Percentiles rank a stretch among this genome's conserved stretches.
Conservation (phyloP, 1,140 invertebrate species). For the Calliphora vicina region DNA sequence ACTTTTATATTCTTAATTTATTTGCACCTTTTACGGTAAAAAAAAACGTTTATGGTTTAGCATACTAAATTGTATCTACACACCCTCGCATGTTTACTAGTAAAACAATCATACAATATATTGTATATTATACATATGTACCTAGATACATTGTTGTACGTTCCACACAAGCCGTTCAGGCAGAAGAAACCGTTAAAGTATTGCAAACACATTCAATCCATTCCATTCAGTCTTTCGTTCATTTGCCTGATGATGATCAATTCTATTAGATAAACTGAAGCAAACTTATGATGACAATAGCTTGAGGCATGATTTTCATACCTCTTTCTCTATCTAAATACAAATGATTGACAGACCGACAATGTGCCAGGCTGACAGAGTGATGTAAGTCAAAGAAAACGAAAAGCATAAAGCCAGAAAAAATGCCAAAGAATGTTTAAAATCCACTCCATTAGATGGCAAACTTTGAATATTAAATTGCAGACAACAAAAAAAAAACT, state of each 20-base stretch:
- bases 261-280: background rate
- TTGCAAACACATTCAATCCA: background rate
- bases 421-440: background rate
- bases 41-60: background rate
- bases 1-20: background rate
- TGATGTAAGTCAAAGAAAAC: slow-evolving; percentile 1
- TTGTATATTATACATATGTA: background rate
- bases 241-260: background rate
- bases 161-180: background rate
- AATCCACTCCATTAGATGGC: background rate
- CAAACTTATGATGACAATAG: background rate
- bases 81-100: background rate
- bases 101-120: background rate
- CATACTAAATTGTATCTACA: background rate
- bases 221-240: background rate
- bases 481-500: background rate
- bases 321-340: background rate
- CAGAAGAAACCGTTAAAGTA: background rate
- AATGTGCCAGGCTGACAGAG: background rate
- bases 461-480: background rate
- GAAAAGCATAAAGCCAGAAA: background rate
- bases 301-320: background rate
- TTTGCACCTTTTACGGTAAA: background rate
- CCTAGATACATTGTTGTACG: too few relatives aligned
- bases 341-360: background rate